Evolutionary conservation across 2,888 invertebrate species (phyloP).

Genomic region (Cordilura impudica): DNA sequence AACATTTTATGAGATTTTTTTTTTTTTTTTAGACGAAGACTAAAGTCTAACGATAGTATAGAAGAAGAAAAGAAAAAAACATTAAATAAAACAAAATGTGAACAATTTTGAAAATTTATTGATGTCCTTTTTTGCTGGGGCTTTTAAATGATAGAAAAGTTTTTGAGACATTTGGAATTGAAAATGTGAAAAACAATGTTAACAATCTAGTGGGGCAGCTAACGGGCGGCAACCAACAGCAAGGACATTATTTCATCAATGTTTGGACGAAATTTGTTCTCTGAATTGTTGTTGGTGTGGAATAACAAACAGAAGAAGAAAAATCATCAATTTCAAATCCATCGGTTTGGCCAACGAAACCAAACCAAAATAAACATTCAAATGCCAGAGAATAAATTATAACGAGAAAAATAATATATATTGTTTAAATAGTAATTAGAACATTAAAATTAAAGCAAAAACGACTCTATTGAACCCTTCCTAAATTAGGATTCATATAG

Average conservation of each 20-base stretch:
- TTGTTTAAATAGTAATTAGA: too few relatives aligned
- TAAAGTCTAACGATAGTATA: neutral
- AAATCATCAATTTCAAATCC: constrained; percentile 32
- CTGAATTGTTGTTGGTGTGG: constrained; percentile 45
- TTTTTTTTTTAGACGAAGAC: neutral
- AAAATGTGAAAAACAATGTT: constrained; percentile 12
- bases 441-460: too few relatives aligned
- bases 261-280: constrained; percentile 45
- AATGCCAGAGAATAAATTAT: constrained; percentile 4
- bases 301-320: constrained; percentile 5
- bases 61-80: neutral
- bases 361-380: constrained; percentile 39
- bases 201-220: constrained; percentile 41
- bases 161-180: neutral
- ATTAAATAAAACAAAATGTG: constrained; percentile 39
- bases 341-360: constrained; percentile 40
- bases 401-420: neutral
- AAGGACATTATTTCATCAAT: constrained; percentile 58
- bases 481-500: too few relatives aligned
- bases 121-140: constrained; percentile 35
- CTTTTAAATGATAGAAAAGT: constrained; percentile 36
- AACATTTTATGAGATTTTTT: constrained; percentile 58
- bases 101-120: constrained; percentile 56
- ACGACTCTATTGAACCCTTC: too few relatives aligned
- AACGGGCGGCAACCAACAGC: constrained; percentile 23